phyloP scores from a whole-genome alignment of 2,888 invertebrate genomes.

The Drosophila atripex region DNA sequence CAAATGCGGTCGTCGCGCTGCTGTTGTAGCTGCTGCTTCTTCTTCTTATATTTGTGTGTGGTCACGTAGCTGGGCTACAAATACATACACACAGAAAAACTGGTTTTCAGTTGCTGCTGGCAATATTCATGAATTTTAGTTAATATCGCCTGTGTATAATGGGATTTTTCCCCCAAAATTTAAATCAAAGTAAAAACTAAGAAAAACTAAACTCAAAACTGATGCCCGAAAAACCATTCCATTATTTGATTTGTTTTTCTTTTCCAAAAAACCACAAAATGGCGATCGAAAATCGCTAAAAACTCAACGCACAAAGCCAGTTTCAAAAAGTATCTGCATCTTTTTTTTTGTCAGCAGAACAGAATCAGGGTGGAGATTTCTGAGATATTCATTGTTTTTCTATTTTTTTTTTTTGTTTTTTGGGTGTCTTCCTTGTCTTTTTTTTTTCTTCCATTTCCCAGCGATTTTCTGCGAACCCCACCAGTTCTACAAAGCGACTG shows the following conservation, averaged over 20 bases:
- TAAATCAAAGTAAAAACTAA: conserved; percentile 5
- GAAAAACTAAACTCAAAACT: not conserved
- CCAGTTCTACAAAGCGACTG: conserved; percentile 74
- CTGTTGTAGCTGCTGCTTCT: conserved; percentile 14
- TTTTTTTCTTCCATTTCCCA: conserved; percentile 9
- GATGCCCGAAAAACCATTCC: no score
- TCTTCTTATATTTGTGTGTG: conserved; percentile 49
- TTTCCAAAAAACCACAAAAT: conserved; percentile 49
- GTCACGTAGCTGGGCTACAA: conserved; percentile 72
- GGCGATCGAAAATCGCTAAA: conserved; percentile 38
- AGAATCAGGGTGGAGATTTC: not conserved
- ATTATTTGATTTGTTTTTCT: conserved; percentile 53
- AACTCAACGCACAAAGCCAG: conserved; percentile 21
- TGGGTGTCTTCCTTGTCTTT: conserved; percentile 16
- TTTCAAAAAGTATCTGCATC: conserved; percentile 30
- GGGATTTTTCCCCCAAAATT: conserved; percentile 50
- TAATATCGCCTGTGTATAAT: conserved; percentile 58
- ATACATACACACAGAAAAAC: conserved; percentile 39
- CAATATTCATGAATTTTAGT: conserved; percentile 65
- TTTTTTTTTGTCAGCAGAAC: conserved; percentile 8
- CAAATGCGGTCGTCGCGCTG: conserved; percentile 69
- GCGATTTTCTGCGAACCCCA: conserved; percentile 62
- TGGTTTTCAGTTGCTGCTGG: conserved; percentile 40
- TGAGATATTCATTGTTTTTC: conserved; percentile 13
- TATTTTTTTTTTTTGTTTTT: conserved; percentile 4